Conservation (phyloP, 2,797 vertebrate species). For the Eulemur mongoz region DNA sequence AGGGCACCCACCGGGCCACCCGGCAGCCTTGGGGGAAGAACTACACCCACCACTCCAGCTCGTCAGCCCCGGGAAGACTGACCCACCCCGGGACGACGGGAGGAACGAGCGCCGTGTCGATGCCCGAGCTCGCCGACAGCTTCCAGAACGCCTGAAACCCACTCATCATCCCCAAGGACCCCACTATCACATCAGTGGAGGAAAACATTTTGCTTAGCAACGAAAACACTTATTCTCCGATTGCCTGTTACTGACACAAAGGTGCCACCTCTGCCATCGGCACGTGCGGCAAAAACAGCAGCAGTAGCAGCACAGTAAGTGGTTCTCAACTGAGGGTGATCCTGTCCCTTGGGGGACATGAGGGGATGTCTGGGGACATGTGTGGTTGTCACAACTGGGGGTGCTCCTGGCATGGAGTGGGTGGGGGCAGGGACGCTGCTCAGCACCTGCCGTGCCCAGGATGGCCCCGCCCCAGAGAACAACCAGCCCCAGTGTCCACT, state of each 20-base stretch:
- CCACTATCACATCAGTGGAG: not conserved
- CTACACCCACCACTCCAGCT: accelerated
- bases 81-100: accelerated
- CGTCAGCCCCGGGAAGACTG: not conserved
- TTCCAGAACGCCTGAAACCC: slow-evolving; percentile 38
- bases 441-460: no score
- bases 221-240: slow-evolving; percentile 12
- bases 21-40: not conserved
- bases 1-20: not conserved
- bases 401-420: not conserved
- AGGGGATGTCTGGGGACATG: not conserved
- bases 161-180: not conserved
- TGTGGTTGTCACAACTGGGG: not conserved
- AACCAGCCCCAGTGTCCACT: accelerated
- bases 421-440: not conserved
- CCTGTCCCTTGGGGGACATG: not conserved
- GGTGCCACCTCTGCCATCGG: accelerated
- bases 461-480: accelerated
- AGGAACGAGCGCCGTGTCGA: accelerated
- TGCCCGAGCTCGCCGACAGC: not conserved
- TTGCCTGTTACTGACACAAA: slow-evolving; percentile 48
- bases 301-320: no score
- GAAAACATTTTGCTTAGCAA: slow-evolving; percentile 42
- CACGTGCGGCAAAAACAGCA: accelerated
- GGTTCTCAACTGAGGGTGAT: not conserved